Base-by-base conservation (phyloP, 1,140 invertebrate genomes). In the Caerostris darwini region DNA sequence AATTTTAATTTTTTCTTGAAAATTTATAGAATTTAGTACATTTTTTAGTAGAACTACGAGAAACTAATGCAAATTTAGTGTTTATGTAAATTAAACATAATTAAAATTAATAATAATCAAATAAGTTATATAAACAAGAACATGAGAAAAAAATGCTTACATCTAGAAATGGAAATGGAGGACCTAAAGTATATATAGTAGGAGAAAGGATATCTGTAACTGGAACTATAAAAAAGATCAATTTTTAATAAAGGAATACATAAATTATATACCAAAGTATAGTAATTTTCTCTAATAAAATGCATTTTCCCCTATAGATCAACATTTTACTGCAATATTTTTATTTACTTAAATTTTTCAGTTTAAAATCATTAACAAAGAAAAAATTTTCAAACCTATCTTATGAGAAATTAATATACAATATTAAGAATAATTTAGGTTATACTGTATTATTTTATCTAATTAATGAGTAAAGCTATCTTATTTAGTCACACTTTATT, bases 101-200 rank as follows among this genome's bases (percentile, higher is more conserved):
- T 50, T 54, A 81, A 50, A 81, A 12, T 77, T 3, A 81, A 81
- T 67, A 14, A 34, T 81, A 12, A 14, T 67, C n/a, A 67, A 67
- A 67, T 3, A 14, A 67, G 12, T 4, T 4, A 67, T 14, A 64
- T 5, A 67, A 67, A 19, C 19, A 50, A 81, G 5, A 10, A 5
- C 5, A 50, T 4, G 7, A 7, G 71, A 81, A 34, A 54, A 6
- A 5, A 54, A 7, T 50, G 17, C 93, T 81, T 90, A 94, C 93
- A 59, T 69, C 12, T 3, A 89, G 10, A 53, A 81, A 5, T 3
- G 98, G 98, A 95, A 98, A 98, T 85, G 97, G 96, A 50, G 97
- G 95, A 71, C 96, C 96, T 57, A 96, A 89, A 90, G 67, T 94
- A n/a, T 88, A 94, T 14, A 77, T 91, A 91, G 82, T 94, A 86